Percentiles rank a stretch among this genome's conserved stretches.
Evolutionary conservation across 1,140 invertebrate species (phyloP).

Genomic region (Tetramorium parvispinum): DNA sequence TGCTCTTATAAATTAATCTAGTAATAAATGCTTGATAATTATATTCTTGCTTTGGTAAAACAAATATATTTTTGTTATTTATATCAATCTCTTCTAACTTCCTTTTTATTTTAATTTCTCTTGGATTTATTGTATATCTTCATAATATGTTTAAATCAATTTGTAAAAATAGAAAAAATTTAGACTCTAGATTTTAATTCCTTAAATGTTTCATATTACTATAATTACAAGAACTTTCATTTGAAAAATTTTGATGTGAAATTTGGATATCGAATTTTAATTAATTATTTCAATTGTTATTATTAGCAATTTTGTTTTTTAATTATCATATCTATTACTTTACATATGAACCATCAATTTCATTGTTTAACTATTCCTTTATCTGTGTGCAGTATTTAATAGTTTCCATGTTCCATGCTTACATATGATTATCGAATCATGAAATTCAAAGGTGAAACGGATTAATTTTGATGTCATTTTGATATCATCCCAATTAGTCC

Average conservation of each 20-base stretch:
- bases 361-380: background rate
- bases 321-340: background rate
- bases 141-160: background rate
- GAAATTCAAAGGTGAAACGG: background rate
- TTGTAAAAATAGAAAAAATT: background rate
- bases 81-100: background rate
- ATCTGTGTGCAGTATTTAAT: constrained; percentile 2
- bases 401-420: constrained; percentile 3
- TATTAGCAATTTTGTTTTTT: background rate
- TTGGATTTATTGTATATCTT: background rate
- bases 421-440: background rate
- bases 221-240: background rate
- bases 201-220: background rate
- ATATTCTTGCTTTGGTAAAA: background rate
- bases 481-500: background rate
- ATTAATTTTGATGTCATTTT: too few species aligned
- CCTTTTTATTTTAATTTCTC: background rate
- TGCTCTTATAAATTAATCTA: background rate
- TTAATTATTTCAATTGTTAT: constrained; percentile 15
- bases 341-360: constrained; percentile 21
- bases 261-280: background rate
- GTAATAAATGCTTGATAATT: background rate
- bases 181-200: background rate
- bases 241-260: background rate
- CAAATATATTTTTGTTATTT: background rate